phyloP scores from a whole-genome alignment of 2,113 vertebrate species.

The Atrichornis clamosus region DNA sequence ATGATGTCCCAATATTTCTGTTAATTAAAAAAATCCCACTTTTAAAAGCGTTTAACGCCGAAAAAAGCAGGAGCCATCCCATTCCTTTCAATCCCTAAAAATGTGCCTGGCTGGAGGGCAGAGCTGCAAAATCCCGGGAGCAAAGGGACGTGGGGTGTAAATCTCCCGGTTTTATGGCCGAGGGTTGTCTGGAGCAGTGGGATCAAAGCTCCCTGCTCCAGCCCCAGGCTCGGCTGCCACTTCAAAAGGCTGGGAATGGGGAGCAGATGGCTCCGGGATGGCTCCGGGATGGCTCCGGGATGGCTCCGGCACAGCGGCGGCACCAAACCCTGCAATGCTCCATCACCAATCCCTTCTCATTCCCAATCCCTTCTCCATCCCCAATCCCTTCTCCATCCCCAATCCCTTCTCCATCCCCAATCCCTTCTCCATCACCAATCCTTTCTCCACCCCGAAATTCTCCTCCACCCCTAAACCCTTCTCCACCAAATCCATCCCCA shows the following conservation, averaged over 20 bases:
- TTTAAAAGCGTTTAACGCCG: fast-evolving
- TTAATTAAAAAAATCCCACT: not conserved
- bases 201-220: not conserved
- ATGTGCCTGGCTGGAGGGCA: not conserved
- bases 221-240: not conserved
- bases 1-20: not conserved
- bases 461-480: not conserved
- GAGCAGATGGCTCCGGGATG: not conserved
- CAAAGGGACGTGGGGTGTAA: not conserved
- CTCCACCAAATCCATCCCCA: too few relatives aligned
- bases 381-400: too few relatives aligned
- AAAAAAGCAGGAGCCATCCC: not conserved
- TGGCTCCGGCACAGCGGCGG: not conserved
- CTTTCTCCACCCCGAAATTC: not conserved
- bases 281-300: not conserved
- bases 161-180: not conserved
- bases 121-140: not conserved
- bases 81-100: not conserved
- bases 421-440: too few relatives aligned
- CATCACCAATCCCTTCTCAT: too few relatives aligned
- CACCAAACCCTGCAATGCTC: not conserved
- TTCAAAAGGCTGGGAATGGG: conserved; percentile 17
- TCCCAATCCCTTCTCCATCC: not conserved
- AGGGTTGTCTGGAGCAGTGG: not conserved
- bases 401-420: too few relatives aligned